Conservation (phyloP, 2,113 vertebrate genomes). For the Strix aluco region DNA sequence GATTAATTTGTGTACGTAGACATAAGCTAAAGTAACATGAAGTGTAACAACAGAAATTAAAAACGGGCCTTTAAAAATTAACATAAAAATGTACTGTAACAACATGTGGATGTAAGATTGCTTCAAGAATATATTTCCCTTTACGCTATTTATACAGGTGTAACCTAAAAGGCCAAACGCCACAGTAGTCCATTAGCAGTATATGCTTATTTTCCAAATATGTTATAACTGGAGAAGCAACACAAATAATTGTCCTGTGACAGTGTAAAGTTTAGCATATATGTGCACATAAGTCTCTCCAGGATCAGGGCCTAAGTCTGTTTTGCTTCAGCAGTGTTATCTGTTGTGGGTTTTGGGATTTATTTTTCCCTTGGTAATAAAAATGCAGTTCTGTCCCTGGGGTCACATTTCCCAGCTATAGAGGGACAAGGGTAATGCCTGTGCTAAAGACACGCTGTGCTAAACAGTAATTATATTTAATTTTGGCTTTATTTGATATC, state of each 20-base stretch:
- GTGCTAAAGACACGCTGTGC: neutral
- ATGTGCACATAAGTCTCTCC: neutral
- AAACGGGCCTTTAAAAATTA: neutral
- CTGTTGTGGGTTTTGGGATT: neutral
- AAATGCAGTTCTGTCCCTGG: neutral
- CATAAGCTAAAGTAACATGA: neutral
- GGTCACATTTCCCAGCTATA: neutral
- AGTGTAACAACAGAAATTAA: neutral
- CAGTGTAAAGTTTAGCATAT: neutral
- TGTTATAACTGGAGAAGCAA: neutral
- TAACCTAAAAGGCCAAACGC: neutral
- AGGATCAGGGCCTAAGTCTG: neutral
- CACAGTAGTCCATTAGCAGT: neutral
- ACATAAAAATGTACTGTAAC: neutral
- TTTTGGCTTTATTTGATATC: neutral
- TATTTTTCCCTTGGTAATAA: neutral
- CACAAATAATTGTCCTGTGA: neutral
- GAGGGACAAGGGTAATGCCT: neutral
- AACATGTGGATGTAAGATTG: neutral
- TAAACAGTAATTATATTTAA: conserved; percentile 1
- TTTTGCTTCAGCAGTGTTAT: neutral
- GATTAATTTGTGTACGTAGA: neutral
- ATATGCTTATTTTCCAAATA: neutral
- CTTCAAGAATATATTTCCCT: neutral
- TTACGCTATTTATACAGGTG: neutral